Evolutionary conservation across 1,140 invertebrate species (phyloP), one percentile per base, ranked within the genome.

Genomic region (Drosophila simulans): DNA sequence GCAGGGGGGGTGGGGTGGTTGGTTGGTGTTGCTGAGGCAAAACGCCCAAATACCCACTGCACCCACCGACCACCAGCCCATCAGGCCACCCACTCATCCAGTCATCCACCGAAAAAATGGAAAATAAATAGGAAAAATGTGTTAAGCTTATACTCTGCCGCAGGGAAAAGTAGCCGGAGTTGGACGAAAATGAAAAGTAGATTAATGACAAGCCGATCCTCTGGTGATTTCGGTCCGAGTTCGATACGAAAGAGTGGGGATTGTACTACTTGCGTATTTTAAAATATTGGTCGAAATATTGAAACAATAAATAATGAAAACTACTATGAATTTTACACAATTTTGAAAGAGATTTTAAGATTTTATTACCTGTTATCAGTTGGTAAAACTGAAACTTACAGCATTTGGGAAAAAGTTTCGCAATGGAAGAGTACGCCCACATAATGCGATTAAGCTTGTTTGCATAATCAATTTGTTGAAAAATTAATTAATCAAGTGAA

Each of bases 111-210:
- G 53, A 63, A 79, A 74, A 71, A 69, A 70, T 71, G 65, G 52
- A 59, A 73, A 55, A 80, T 56, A 80, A 57, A 66, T 68, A 75
- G 45, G 62, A 62, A 68, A 68, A 69, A 31, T 63, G 64, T 57
- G 57, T 52, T 56, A 69, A 42, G 60, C 48, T 49, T 72, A 71
- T 71, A 71, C 65, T 49, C 68, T 71, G 68, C 68, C 37, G 42
- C 20, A 34, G 65, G 64, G 52, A 57, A 70, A 71, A 71, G 64
- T 71, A 49, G 68, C 43, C 48, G 52, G 31, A 49, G 52, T 20
- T 70, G 37, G 45, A 55, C 20, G 27, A 40, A 46, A n/a, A 70
- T 70, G 31, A 53, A 48, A 70, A 27, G 34, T 42, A 45, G 42
- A 60, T 64, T 60, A 64, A 60, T 63, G 27, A n/a, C 4, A n/a